phyloP scores from a whole-genome alignment of 2,113 vertebrate species.

The Neopipo cinnamomea region DNA sequence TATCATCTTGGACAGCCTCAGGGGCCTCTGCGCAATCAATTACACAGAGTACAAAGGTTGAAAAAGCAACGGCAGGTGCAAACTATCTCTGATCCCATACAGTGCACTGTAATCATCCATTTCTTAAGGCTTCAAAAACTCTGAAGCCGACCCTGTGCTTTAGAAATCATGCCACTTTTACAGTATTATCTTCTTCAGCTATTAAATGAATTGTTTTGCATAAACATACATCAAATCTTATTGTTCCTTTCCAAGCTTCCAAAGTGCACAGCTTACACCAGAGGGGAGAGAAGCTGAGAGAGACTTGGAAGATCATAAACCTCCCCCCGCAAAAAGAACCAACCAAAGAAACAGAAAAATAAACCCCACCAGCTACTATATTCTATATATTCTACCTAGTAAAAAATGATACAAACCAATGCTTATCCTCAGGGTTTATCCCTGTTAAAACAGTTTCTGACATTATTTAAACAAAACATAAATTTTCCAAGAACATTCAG shows the following conservation, averaged over 20 bases:
- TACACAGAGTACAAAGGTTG: neutral
- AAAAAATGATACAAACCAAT: neutral
- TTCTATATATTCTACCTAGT: neutral
- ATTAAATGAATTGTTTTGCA: neutral
- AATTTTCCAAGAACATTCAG: neutral
- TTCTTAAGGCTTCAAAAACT: conserved; percentile 19
- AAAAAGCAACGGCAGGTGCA: conserved; percentile 28
- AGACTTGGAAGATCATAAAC: neutral
- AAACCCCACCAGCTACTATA: fast-evolving
- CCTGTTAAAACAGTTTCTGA: neutral
- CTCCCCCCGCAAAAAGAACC: too few relatives aligned
- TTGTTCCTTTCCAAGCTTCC: neutral
- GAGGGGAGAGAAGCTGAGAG: neutral
- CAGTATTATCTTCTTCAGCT: neutral
- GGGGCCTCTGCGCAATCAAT: neutral
- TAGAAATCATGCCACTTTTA: conserved; percentile 13
- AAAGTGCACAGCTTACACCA: neutral
- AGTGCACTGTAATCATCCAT: conserved; percentile 9
- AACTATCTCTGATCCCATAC: neutral
- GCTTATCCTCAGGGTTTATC: neutral
- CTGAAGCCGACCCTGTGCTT: neutral
- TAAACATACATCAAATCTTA: neutral
- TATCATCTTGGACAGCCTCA: neutral
- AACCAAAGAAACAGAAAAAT: neutral
- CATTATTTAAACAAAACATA: neutral